Base-by-base conservation (phyloP, 2,113 vertebrate species). In the Cololabis saira region DNA sequence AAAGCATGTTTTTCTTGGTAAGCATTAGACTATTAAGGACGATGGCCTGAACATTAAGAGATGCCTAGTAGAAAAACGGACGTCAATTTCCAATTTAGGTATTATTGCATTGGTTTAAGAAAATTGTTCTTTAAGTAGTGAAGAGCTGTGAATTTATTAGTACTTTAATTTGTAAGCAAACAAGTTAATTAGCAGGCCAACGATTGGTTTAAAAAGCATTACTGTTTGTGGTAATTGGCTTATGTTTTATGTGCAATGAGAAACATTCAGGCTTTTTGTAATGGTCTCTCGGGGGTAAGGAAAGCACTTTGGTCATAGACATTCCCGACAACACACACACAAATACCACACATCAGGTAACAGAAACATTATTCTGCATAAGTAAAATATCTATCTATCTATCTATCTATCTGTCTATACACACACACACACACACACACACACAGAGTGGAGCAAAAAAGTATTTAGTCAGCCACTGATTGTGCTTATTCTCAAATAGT, bases 131-230 rank as follows among this genome's bases (percentile, higher is more conserved):
- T 83, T 84, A 82, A 86, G 79, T 59, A 76, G 64, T 55, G 67
- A 85, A 78, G 73, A 80, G 61, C 74, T 82, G 75, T 71, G 74
- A 82, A 82, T 84, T 87, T 84, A 84, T 80, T 89, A 89, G 84
- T 57, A 85, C 71, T 85, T 87, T 83, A 73, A 91, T 88, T 87
- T 90, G 80, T 87, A 90, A 89, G 82, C 85, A 88, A 91, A 86
- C 84, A 89, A 90, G 81, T 87, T 85, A 75, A 90, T 90, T 90
- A 89, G 67, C 58, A 67, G 71, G 71, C 77, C 66, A 70, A 77
- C 79, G 82, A 82, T 82, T 87, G 85, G 81, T 87, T 89, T 84
- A 80, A 89, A 89, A 45, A 77, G 71, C 81, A 90, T 89, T 88
- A 89, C 78, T 69, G 85, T 84, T 87, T 17, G 64, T 75, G 48